Base-by-base conservation (phyloP, 2,113 vertebrate genomes). In the Coreoperca whiteheadi region DNA sequence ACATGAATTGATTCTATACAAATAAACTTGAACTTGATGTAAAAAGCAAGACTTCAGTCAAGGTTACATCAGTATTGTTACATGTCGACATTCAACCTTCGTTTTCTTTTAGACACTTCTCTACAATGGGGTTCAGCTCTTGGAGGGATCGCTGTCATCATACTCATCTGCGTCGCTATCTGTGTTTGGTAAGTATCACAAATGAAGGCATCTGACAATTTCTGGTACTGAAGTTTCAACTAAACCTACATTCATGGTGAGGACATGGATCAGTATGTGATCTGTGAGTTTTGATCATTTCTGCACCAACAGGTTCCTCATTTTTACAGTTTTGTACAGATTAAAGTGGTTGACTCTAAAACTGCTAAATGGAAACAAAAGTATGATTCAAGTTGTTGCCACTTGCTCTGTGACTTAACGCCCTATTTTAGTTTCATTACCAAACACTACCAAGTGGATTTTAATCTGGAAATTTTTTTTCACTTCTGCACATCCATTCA, bases 171-270 rank as follows among this genome's bases (percentile, higher is more conserved):
- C 8, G 37, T 85, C 32, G 30, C 30, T 6, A 6, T 77, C 30
- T 41, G 28, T 56, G 20, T 67, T 37, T 64, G 72, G 83, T 85
- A 25, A 76, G 46, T 48, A 11, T 61, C n/a, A 28, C 28, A 28
- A 23, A 32, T 15, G 14, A 43, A 41, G 23, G 23, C 23, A 56
- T 0, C 2, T 25, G 7, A 51, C 50, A 51, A 7, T 21, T 21
- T 51, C 50, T 8, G 20, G 50, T 2, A 51, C 18, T 20, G 11
- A 18, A 7, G 48, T 20, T 50, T 18, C 48, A 50, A 7, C 48
- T 20, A 50, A n/a, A 30, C 30, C 59, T 34, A 4, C 4, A 4
- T 10, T 37, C 60, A 61, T 8, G 1, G 15, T 32, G 28, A 34
- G 4, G 8, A 1, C 6, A 8, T 34, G 32, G 28, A 32, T 32